Percentiles rank a stretch among this genome's conserved stretches.
These are phyloP conservation scores for Torymus auratus DNA, from an alignment of 2,888 invertebrate genomes.

Conservation along the genomic window DNA sequence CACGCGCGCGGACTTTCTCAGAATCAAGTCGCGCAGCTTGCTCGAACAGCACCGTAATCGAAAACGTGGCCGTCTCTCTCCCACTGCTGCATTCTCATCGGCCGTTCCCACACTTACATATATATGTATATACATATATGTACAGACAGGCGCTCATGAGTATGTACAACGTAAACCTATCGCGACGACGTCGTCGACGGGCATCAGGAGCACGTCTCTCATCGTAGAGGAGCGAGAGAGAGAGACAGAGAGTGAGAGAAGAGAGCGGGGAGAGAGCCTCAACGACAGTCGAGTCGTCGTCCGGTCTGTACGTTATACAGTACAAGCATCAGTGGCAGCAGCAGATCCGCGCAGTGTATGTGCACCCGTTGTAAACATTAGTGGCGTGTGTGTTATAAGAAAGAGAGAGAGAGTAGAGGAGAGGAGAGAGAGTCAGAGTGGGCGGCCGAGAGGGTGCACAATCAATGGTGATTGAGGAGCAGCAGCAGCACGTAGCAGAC, in stretches of 20 bases:
- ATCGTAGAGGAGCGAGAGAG: background rate
- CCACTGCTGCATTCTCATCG: background rate
- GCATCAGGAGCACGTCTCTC: no score
- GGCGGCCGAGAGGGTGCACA: background rate
- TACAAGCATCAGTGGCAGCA: no score
- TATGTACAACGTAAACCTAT: no score
- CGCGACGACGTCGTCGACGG: no score
- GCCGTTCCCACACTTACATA: background rate
- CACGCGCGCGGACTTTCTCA: no score
- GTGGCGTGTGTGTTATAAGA: no score
- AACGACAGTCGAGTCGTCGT: background rate
- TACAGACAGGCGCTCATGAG: no score
- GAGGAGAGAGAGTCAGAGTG: background rate
- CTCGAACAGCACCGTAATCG: background rate
- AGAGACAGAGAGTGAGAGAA: background rate
- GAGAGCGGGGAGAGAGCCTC: background rate
- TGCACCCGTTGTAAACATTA: no score
- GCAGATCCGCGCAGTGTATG: no score
- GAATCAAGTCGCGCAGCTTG: background rate
- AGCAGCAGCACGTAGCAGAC: background rate
- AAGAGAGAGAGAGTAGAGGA: background rate
- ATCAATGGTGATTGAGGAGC: background rate
- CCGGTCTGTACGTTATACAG: no score
- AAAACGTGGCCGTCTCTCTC: constrained; percentile 6
- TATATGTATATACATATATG: no score